These are phyloP conservation scores for Amblyopsis rosae DNA, from an alignment of 2,113 vertebrate species.

Conservation along the genomic window DNA sequence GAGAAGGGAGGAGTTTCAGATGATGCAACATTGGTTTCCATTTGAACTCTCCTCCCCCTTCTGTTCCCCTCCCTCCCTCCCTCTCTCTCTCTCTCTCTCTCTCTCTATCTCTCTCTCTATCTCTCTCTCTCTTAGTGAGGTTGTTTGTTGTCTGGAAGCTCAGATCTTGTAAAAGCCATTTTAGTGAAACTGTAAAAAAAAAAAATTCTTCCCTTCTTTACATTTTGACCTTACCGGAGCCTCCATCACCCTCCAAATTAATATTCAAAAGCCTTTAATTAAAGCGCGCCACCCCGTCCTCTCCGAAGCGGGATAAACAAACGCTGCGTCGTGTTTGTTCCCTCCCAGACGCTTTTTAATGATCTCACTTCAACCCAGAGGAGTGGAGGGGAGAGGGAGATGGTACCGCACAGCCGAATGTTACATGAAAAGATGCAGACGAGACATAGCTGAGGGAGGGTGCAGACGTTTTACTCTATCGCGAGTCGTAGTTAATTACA, in stretches of 20 bases:
- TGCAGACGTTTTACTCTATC: slow-evolving; percentile 63
- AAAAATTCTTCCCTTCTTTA: slow-evolving; percentile 14
- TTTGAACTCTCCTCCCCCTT: background rate
- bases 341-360: slow-evolving; percentile 77
- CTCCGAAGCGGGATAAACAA: slow-evolving; percentile 71
- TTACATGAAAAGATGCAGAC: slow-evolving; percentile 77
- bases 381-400: slow-evolving; percentile 50
- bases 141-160: background rate
- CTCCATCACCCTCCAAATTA: slow-evolving; percentile 76
- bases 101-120: background rate
- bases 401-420: slow-evolving; percentile 71
- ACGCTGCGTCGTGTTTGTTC: slow-evolving; percentile 73
- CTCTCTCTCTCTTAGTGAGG: background rate
- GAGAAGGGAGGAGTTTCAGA: too few species aligned
- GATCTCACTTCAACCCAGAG: slow-evolving; percentile 70
- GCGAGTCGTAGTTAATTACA: slow-evolving; percentile 80
- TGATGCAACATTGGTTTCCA: too few species aligned
- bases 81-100: background rate
- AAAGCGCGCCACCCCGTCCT: slow-evolving; percentile 67
- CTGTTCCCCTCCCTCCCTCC: background rate
- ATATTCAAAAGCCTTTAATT: slow-evolving; percentile 77
- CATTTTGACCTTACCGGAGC: slow-evolving; percentile 75
- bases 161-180: background rate
- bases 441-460: slow-evolving; percentile 73
- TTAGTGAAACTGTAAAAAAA: background rate